Base-by-base conservation (phyloP, 1,140 invertebrate species). In the Lasaia peninsularis region DNA sequence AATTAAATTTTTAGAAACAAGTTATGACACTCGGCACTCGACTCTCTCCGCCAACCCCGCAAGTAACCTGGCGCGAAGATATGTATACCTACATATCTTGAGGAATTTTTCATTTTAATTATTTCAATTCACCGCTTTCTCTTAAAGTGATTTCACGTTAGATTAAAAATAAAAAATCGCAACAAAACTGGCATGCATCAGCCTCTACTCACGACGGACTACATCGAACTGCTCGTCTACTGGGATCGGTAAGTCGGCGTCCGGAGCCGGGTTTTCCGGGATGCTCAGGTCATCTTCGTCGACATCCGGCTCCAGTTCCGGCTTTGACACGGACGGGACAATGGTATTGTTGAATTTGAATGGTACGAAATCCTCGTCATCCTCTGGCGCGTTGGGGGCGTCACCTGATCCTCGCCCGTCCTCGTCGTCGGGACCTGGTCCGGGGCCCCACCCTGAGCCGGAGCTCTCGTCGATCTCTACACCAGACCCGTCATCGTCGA, bases 391-490 rank as follows among this genome's bases (percentile, higher is more conserved):
- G 67, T 65, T 62, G 44, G 71, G 71, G n/a, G 67, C 63, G 67
- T 82, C 82, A 87, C 84, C 86, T 87, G 84, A 86, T 62, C 79
- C 79, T 61, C 78, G 75, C 58, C 64, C 72, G 83, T 90, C 88
- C 59, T 90, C 88, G 88, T 90, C 88, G 86, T 89, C 87, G 51
- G 75, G 75, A 10, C 88, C 88, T 49, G 83, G 86, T 37, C 86
- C 88, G 33, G 88, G 78, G 33, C 89, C 89, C 84, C 80, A 89
- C 54, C 89, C 89, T 65, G 89, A 90, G 57, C 89, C 89, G 44
- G 89, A 90, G 72, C 86, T 89, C 80, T 89, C 89, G 82, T 89
- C 86, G 56, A 75, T 75, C 67, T 88, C 89, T 85, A 89, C 63
- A 59, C 89, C 87, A 37, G 79, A 86, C 60, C 89, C 89, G 55